phyloP scores from a whole-genome alignment of 2,113 vertebrate genomes.

The Macquaria ambigua region DNA sequence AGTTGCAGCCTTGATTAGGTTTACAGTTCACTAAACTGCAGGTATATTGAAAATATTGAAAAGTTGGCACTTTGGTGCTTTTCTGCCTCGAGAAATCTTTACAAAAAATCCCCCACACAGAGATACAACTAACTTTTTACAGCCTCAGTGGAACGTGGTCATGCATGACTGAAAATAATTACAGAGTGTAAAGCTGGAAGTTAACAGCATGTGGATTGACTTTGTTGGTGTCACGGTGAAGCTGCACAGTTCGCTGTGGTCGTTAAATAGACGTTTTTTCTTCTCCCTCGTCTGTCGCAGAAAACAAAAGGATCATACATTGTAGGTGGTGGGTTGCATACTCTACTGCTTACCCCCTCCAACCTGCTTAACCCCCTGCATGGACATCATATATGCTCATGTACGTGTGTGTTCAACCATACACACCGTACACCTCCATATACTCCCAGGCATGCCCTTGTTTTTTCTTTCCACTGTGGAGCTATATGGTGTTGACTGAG shows the following conservation, averaged over 20 bases:
- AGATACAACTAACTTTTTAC: background rate
- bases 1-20: background rate
- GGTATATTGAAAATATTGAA: background rate
- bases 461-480: constrained; percentile 1
- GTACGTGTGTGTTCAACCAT: constrained; percentile 3
- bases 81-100: background rate
- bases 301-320: constrained; percentile 84
- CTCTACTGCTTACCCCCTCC: constrained; percentile 53
- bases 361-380: constrained; percentile 45
- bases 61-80: background rate
- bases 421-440: constrained; percentile 16
- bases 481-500: constrained; percentile 27
- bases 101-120: background rate
- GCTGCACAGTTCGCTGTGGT: constrained; percentile 10
- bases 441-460: constrained; percentile 48
- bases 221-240: constrained; percentile 41
- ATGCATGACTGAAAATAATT: constrained; percentile 12
- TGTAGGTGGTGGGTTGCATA: constrained; percentile 83
- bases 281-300: constrained; percentile 73
- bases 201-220: constrained; percentile 6
- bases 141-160: background rate
- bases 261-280: constrained; percentile 53
- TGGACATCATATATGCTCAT: constrained; percentile 12
- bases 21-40: background rate
- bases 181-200: background rate